A percentile compares a stretch with the other conserved stretches of the same genome.
phyloP scores from a whole-genome alignment of 2,113 vertebrate genomes.

The Ia io region DNA sequence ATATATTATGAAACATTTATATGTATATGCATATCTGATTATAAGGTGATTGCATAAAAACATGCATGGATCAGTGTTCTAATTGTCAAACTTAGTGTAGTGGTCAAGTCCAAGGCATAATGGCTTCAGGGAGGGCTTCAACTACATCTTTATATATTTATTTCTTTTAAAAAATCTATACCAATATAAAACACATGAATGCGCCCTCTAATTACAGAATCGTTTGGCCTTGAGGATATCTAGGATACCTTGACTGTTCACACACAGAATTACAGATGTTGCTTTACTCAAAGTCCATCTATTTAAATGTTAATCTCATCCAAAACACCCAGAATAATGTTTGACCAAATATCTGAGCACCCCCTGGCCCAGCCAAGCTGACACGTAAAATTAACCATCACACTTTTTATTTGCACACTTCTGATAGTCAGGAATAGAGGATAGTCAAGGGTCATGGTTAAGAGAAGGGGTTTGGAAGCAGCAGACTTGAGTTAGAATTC shows the following conservation, averaged over 20 bases:
- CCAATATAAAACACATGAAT: neutral
- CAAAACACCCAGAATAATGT: neutral
- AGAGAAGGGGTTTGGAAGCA: neutral
- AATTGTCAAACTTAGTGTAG: neutral
- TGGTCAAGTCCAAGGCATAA: neutral
- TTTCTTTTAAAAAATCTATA: neutral
- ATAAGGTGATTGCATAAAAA: neutral
- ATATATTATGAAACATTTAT: neutral
- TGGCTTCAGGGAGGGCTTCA: neutral
- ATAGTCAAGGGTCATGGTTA: neutral
- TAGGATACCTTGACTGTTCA: neutral
- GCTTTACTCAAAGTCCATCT: neutral
- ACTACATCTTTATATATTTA: neutral
- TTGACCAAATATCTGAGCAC: neutral
- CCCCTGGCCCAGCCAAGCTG: neutral
- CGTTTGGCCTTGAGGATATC: neutral
- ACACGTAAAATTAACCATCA: neutral
- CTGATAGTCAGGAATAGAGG: neutral
- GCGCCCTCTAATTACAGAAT: neutral
- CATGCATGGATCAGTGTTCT: neutral
- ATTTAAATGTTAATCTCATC: neutral
- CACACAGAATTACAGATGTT: neutral
- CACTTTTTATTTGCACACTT: neutral
- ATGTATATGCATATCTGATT: neutral
- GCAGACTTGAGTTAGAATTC: neutral